Evolutionary conservation across 2,797 vertebrate species (phyloP).

Genomic region (Aulostomus chinensis): DNA sequence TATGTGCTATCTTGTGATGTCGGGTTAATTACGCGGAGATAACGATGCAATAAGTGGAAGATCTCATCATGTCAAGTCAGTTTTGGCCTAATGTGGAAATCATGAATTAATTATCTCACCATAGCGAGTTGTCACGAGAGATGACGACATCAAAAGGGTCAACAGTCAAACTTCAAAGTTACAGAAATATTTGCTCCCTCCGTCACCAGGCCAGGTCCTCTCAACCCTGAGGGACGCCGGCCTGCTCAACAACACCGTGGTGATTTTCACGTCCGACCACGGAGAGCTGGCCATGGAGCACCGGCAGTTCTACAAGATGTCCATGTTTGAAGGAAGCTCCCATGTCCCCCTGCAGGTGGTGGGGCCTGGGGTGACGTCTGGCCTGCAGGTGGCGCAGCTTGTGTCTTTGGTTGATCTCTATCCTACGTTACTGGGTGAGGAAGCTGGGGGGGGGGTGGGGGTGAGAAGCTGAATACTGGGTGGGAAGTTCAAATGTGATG

Average conservation of each 20-base stretch:
- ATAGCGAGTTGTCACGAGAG: no score
- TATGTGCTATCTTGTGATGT: no score
- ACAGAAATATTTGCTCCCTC: no score
- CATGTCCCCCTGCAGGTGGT: slow-evolving; percentile 90
- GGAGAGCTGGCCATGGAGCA: slow-evolving; percentile 98
- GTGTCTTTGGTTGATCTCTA: slow-evolving; percentile 97
- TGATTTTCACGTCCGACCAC: slow-evolving; percentile 93
- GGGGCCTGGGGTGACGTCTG: slow-evolving; percentile 85
- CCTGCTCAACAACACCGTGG: slow-evolving; percentile 83
- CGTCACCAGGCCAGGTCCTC: slow-evolving; percentile 85
- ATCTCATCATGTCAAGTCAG: no score
- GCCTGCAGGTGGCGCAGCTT: slow-evolving; percentile 74
- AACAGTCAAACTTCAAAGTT: no score
- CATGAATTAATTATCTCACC: no score
- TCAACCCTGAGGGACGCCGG: slow-evolving; percentile 80
- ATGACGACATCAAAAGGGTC: no score
- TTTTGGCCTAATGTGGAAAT: no score
- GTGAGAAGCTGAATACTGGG: neutral
- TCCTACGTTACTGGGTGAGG: slow-evolving; percentile 92
- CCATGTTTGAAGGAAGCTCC: slow-evolving; percentile 97
- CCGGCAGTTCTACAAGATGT: slow-evolving; percentile 99
- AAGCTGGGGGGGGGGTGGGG: no score
- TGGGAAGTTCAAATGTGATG: neutral
- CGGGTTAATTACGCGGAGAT: no score
- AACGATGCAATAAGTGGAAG: no score